Evolutionary conservation across 1,140 invertebrate genomes (phyloP).

Genomic region (Helicoverpa armigera): DNA sequence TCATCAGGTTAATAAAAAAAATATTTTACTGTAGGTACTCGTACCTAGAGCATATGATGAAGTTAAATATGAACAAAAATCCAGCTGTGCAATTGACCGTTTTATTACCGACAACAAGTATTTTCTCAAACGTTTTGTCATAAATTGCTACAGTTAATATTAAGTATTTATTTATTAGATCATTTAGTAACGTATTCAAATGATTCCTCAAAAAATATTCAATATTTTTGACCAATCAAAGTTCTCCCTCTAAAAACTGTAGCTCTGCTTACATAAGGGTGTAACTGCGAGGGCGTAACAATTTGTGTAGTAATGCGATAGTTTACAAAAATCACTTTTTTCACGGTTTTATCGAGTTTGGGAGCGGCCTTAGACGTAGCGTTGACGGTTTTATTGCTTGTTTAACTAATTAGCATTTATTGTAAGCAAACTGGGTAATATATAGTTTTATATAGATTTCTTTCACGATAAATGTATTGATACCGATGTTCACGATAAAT

Average conservation of each 20-base stretch:
- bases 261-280: slow-evolving; percentile 57
- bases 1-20: no score
- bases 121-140: not conserved
- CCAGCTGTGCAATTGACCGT: no score
- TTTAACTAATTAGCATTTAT: slow-evolving; percentile 31
- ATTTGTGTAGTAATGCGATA: slow-evolving; percentile 76
- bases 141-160: not conserved
- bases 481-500: no score
- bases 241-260: slow-evolving; percentile 42
- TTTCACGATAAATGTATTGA: no score
- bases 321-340: slow-evolving; percentile 73
- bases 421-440: not conserved
- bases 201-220: not conserved
- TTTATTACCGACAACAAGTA: no score
- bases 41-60: no score
- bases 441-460: not conserved
- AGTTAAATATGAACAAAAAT: no score
- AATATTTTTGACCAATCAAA: slow-evolving; percentile 6
- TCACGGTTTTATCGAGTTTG: slow-evolving; percentile 57
- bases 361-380: slow-evolving; percentile 56
- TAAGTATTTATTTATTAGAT: no score
- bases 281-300: slow-evolving; percentile 69
- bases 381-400: slow-evolving; percentile 53
- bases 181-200: not conserved
- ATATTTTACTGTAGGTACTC: no score